Conservation (phyloP, 2,113 vertebrate genomes). For the Leucoraja erinaceus region DNA sequence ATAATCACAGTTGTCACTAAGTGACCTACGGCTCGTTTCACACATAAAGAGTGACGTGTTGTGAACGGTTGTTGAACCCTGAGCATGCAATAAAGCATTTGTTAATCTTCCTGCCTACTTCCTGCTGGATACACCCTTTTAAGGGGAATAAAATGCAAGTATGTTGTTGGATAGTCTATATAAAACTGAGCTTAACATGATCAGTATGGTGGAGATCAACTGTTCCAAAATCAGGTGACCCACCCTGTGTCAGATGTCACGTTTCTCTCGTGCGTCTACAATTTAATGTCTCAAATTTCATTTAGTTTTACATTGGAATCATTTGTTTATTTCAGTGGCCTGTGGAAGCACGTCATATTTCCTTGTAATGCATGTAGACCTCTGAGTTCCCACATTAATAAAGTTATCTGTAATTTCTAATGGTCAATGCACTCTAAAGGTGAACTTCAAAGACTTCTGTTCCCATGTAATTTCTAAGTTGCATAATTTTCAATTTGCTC, state of each 20-base stretch:
- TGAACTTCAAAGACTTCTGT: background rate
- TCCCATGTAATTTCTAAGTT: background rate
- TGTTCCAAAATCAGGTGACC: background rate
- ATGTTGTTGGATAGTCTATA: background rate
- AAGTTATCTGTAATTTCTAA: background rate
- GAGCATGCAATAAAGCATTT: slow-evolving; percentile 23
- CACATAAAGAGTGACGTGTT: background rate
- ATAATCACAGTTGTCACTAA: background rate
- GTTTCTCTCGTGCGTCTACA: background rate
- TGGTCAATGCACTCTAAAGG: background rate
- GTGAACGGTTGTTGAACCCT: background rate
- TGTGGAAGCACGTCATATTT: background rate
- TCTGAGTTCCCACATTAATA: background rate
- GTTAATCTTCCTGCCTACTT: slow-evolving; percentile 17
- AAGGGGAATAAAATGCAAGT: background rate
- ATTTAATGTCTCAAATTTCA: background rate
- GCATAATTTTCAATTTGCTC: background rate
- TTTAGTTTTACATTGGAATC: background rate
- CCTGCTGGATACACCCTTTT: slow-evolving; percentile 8
- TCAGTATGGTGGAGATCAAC: background rate
- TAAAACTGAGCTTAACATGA: slow-evolving; percentile 14
- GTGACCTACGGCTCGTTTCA: background rate
- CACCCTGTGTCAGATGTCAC: background rate
- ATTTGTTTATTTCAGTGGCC: background rate
- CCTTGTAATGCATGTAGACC: background rate